Evolutionary conservation across 2,888 invertebrate species (phyloP), one percentile per base, ranked within the genome.

Genomic region (Parapristionchus giblindavisi): DNA sequence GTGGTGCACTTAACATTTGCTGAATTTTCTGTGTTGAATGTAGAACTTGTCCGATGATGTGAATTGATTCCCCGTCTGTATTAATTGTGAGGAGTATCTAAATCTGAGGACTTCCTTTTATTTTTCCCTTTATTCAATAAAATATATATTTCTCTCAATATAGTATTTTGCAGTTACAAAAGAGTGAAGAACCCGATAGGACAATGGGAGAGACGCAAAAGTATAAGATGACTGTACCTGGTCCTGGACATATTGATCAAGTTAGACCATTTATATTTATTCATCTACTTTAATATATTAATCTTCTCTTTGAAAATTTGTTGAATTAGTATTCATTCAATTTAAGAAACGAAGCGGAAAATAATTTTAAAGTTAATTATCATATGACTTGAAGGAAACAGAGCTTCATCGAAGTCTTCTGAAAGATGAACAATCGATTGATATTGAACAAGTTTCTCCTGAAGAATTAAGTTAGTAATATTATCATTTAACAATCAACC

Each of bases 141-240:
- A n/a, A n/a, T n/a, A n/a, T n/a, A 14, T 21, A 21, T 48, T 21
- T 11, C 48, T 14, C 48, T 14, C 11, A 48, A 14, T 11, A 11
- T 48, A 21, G 11, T 21, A 48, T 48, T 48, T 48, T 48, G 11
- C 21, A 48, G 48, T 21, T 48, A 21, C 11, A 48, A 21, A 21
- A 11, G 48, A 3, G 2, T 11, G 51, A 40, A 0, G 52, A n/a
- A 14, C 36, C 43, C 2, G 86, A 86, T 76, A 80, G 78, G 27
- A 80, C 82, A 3, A 60, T 83, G 61, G 87, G 87, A 40, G 87
- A 87, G 76, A 87, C 87, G 8, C 87, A 87, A 65, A 87, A 87
- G 68, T 87, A 87, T 75, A 81, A 83, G 68, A 81, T 83, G 80
- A 75, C 58, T n/a, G 71, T 71, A 40, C 71, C 71, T 0, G 71